Base-by-base conservation (phyloP, 2,888 invertebrate species). In the Dendrolimus houi region DNA sequence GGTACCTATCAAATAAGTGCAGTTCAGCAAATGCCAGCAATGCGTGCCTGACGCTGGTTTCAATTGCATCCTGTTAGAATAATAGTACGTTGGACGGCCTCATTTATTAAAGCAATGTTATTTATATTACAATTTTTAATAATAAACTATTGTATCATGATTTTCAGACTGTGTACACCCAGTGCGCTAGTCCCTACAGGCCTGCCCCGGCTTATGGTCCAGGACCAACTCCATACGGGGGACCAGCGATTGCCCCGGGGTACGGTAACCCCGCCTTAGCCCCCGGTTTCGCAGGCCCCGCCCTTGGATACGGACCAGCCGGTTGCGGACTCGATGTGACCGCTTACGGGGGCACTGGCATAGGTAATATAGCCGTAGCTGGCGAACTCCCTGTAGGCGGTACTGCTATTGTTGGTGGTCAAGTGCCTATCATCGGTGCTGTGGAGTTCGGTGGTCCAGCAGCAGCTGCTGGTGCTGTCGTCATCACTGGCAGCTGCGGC, bases 401-500 rank as follows among this genome's bases (percentile, higher is more conserved):
- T 41, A 62, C 66, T 29, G 72, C 77, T 1, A 41, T 61, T 13
- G 64, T 77, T 1, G 59, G 66, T 6, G 78, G 77, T 0, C 69
- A 70, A 53, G 74, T 77, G 55, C 78, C 77, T 8, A 68, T 77
- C 9, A 58, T 67, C 3, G 77, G 79, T 8, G 62, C 68, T 0
- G 74, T 77, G 7, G 60, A 68, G 59, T 78, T 75, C 56, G 58
- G 61, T 8, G 78, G 78, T 0, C 60, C 60, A 7, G 60, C 78
- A 10, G 69, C 72, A 9, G 78, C 76, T 10, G 64, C 64, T 29
- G 78, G 76, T 10, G 58, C 62, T 0, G 70, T 77, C 1, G 64
- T 71, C 13, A 70, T 73, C 0, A 58, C 64, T 41, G 76, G 74
- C 0, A 66, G 54, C 10, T 58, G 56, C 40, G 56, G 56, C 2